A percentile compares a stretch with the other conserved stretches of the same genome.
phyloP scores from a whole-genome alignment of 1,140 invertebrate genomes.

The Amphibalanus amphitrite region DNA sequence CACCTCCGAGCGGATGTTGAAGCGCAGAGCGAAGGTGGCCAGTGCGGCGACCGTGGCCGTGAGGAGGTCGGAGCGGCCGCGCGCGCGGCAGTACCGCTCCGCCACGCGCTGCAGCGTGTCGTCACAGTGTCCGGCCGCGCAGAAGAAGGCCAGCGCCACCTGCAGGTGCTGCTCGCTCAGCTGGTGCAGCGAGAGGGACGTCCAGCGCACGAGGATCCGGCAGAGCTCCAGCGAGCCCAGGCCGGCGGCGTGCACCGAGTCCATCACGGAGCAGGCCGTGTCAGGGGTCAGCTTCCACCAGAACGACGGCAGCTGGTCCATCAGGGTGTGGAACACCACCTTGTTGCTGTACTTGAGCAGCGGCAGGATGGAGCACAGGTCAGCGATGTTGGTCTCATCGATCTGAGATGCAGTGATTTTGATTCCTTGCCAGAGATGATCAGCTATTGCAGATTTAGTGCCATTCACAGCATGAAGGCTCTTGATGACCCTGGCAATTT shows the following conservation, averaged over 20 bases:
- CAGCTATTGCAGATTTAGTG: neutral
- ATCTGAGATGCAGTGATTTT: neutral
- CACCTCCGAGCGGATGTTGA: neutral
- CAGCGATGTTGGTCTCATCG: neutral
- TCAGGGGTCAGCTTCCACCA: neutral
- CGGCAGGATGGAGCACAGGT: neutral
- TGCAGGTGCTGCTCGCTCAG: neutral
- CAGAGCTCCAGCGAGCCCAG: neutral
- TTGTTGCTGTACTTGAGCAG: neutral
- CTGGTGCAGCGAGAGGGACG: neutral
- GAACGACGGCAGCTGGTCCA: neutral
- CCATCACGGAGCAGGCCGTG: neutral
- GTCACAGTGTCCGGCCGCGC: neutral
- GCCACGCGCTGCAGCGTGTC: neutral
- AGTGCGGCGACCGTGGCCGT: neutral
- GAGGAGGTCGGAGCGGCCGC: neutral
- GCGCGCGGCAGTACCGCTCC: neutral
- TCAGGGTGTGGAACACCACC: neutral
- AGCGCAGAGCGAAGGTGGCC: neutral
- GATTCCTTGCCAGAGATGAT: neutral
- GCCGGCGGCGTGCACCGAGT: neutral
- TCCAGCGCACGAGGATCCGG: neutral
- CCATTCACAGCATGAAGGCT: neutral
- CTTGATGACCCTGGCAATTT: neutral
- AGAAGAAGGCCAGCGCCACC: neutral